Evolutionary conservation across 2,888 invertebrate genomes (phyloP).

Genomic region (Ischnura elegans): DNA sequence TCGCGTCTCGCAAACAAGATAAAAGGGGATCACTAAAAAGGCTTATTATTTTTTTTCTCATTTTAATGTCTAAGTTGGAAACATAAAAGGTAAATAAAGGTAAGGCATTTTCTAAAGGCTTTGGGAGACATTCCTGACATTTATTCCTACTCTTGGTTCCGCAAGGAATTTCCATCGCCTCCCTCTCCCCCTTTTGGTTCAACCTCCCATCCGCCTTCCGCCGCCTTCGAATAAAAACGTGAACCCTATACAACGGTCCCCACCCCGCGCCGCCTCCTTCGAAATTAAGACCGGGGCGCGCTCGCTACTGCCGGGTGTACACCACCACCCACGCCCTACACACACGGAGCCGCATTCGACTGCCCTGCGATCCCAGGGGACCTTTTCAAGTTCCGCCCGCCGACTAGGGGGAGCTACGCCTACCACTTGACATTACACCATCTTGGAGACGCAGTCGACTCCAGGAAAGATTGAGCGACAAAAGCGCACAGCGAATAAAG

Average conservation of each 20-base stretch:
- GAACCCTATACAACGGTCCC: not conserved
- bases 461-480: not conserved
- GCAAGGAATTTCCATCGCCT: slow-evolving; percentile 11
- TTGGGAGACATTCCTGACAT: slow-evolving; percentile 19
- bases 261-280: not conserved
- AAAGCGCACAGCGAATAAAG: not conserved
- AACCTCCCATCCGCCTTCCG: not conserved
- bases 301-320: not conserved
- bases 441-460: slow-evolving; percentile 17
- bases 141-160: slow-evolving; percentile 29
- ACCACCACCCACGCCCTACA: not conserved
- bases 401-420: not conserved
- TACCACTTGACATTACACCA: not conserved
- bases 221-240: not conserved
- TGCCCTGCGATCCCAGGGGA: not conserved
- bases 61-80: slow-evolving; percentile 30
- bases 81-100: slow-evolving; percentile 31
- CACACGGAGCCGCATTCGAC: not conserved
- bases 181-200: not conserved
- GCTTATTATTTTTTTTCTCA: no score
- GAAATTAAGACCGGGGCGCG: not conserved
- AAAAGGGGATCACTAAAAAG: not conserved
- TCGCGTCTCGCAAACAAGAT: slow-evolving; percentile 15
- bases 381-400: not conserved
- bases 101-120: not conserved